A percentile compares a stretch with the other conserved stretches of the same genome.
Evolutionary conservation across 35 echinoderm and acorn worm genomes (phyloP).

Genomic region (Nesometra sesokonis): DNA sequence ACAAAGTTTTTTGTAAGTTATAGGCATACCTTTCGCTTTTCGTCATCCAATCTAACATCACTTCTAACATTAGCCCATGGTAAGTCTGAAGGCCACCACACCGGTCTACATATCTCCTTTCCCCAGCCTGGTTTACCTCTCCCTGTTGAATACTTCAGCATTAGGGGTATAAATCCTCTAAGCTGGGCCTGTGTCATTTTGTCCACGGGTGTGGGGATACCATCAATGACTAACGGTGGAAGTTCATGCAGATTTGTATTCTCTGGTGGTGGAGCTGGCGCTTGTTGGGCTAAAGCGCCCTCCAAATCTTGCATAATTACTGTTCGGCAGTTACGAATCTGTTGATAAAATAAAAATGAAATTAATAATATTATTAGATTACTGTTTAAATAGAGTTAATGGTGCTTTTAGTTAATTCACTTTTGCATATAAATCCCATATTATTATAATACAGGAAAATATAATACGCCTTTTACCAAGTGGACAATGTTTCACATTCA

Average conservation of each 20-base stretch:
- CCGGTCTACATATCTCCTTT: conserved; percentile 88
- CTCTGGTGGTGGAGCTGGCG: conserved; percentile 38
- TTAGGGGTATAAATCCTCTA: conserved; percentile 82
- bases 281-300: conserved; percentile 65
- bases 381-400: too few species aligned
- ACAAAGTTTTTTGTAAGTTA: too few species aligned
- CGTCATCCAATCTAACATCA: conserved; percentile 81
- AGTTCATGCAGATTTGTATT: conserved; percentile 74
- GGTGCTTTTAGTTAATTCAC: too few species aligned
- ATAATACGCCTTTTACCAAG: too few species aligned
- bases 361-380: too few species aligned
- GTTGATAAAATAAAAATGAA: neutral
- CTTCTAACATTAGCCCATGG: conserved; percentile 99
- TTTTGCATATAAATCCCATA: too few species aligned
- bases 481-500: too few species aligned
- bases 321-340: conserved; percentile 73
- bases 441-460: too few species aligned
- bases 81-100: conserved; percentile 99
- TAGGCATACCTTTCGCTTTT: conserved; percentile 61
- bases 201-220: conserved; percentile 82
- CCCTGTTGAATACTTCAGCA: conserved; percentile 98
- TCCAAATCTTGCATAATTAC: conserved; percentile 71
- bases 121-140: conserved; percentile 97
- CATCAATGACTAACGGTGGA: conserved; percentile 75
- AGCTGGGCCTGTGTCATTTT: conserved; percentile 98